phyloP scores from a whole-genome alignment of 2,888 invertebrate genomes.

The Synergus laeviventris region DNA sequence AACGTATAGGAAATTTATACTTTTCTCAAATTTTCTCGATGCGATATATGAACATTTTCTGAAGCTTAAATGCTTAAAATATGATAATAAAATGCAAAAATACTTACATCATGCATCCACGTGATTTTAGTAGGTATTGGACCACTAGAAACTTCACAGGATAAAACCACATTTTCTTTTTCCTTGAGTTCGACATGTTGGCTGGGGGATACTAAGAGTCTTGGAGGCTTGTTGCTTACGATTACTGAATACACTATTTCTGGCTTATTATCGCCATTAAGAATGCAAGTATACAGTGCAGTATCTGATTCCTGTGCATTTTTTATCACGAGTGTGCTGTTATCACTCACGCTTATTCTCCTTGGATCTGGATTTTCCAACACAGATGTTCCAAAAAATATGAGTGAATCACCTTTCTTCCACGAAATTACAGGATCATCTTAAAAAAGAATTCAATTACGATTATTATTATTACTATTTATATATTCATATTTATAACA shows the following conservation, averaged over 20 bases:
- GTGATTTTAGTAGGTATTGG: not conserved
- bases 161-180: not conserved
- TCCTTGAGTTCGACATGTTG: slow-evolving; percentile 8
- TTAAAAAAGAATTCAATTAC: not conserved
- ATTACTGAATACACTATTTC: not conserved
- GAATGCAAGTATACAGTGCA: not conserved
- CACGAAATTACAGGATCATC: slow-evolving; percentile 19
- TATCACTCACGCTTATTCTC: slow-evolving; percentile 15
- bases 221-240: not conserved
- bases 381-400: slow-evolving; percentile 7
- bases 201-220: slow-evolving; percentile 4
- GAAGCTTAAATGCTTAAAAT: not conserved
- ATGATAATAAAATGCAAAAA: not conserved
- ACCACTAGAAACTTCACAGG: not conserved
- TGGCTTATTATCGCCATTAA: not conserved
- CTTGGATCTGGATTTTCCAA: not conserved
- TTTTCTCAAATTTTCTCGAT: not conserved
- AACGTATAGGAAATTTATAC: too few species aligned
- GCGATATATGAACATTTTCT: not conserved
- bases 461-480: not conserved
- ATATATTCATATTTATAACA: not conserved
- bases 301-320: not conserved
- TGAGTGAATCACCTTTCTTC: not conserved
- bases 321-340: slow-evolving; percentile 21
- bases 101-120: slow-evolving; percentile 13